These are phyloP conservation scores for Polyergus mexicanus DNA, from an alignment of 1,140 invertebrate species.

Conservation along the genomic window DNA sequence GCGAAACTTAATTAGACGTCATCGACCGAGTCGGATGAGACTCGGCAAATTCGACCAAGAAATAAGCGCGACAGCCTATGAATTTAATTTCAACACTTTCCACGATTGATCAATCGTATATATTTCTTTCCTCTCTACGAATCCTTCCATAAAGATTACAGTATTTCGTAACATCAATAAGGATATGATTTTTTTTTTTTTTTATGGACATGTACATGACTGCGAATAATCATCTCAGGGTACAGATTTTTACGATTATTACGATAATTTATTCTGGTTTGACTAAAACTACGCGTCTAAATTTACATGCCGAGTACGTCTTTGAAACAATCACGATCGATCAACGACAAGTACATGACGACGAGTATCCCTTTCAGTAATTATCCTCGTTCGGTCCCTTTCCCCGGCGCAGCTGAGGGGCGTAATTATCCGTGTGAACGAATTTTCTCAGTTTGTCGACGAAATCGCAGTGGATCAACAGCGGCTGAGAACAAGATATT, in stretches of 20 bases:
- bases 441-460: conserved; percentile 25
- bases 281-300: neutral
- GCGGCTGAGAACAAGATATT: conserved; percentile 25
- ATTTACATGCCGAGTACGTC: neutral
- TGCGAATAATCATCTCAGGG: neutral
- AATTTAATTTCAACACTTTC: conserved; percentile 25
- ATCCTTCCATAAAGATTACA: neutral
- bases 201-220: no score
- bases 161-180: neutral
- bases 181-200: neutral
- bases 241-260: neutral
- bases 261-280: conserved; percentile 33
- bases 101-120: neutral
- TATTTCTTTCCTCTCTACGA: neutral
- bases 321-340: neutral
- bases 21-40: conserved; percentile 29
- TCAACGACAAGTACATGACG: neutral
- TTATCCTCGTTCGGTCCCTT: conserved; percentile 24
- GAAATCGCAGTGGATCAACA: conserved; percentile 23
- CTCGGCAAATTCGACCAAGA: conserved; percentile 11
- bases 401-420: neutral
- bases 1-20: conserved; percentile 84
- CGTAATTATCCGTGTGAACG: conserved; percentile 26
- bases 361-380: conserved; percentile 30
- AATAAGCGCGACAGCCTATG: conserved; percentile 2